Conservation (phyloP, 1,140 invertebrate species). For the Harlomillsia oculata region DNA sequence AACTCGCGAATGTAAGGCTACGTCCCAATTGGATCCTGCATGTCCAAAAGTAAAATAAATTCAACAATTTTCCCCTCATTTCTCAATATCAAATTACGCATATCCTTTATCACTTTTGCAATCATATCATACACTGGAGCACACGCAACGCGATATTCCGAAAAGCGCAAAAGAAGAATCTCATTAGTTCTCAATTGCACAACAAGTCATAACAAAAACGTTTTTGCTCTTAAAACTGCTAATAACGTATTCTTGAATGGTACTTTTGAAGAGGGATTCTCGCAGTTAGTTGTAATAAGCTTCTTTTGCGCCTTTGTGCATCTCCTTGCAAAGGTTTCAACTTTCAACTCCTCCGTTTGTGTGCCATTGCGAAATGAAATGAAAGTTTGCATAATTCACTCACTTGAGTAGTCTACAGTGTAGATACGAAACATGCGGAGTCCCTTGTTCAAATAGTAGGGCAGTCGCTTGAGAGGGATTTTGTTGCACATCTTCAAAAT, state of each 20-base stretch:
- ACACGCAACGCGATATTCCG: too few species aligned
- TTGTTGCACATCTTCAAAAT: conserved; percentile 4
- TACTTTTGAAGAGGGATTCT: background rate
- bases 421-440: conserved; percentile 4
- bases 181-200: too few species aligned
- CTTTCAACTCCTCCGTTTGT: background rate
- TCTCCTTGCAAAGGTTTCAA: too few species aligned
- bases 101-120: too few species aligned
- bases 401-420: conserved; percentile 4
- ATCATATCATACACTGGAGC: too few species aligned
- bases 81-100: too few species aligned
- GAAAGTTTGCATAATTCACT: background rate
- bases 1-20: background rate
- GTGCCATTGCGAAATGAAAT: too few species aligned
- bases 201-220: too few species aligned
- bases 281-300: background rate
- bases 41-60: background rate
- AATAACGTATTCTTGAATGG: too few species aligned
- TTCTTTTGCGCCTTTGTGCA: background rate
- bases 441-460: conserved; percentile 4
- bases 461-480: conserved; percentile 1
- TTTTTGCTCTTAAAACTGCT: too few species aligned
- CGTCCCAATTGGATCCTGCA: conserved; percentile 11
- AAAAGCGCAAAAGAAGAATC: too few species aligned
- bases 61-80: too few species aligned